Base-by-base conservation (phyloP, 2,888 invertebrate genomes). In the Idaea straminata region DNA sequence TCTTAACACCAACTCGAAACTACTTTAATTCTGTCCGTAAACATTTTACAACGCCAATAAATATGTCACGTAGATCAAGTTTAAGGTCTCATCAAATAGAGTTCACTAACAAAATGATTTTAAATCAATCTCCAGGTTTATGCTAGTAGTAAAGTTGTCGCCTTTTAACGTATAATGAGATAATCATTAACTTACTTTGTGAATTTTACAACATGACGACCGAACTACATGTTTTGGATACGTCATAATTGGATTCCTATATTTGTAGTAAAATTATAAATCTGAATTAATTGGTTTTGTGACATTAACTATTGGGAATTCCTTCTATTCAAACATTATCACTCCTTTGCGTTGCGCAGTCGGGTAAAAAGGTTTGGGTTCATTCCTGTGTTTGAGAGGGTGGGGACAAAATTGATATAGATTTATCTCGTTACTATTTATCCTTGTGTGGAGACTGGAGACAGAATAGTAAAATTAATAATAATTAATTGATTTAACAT, bases 61-160 rank as follows among this genome's bases (percentile, higher is more conserved):
- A 88, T 76, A 80, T 70, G 81, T 82, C 83, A 72, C 80, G 81
- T 82, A 72, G 68, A 74, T 78, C 76, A 75, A 77, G 79, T 77
- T 77, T 75, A 76, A 78, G 78, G 77, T 75, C 74, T 80, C 77
- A 78, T 81, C 81, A 76, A 82, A 79, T 77, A 75, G 73, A 74
- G 72, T 74, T 74, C 74, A 80, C 80, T 74, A 81, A 85, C 85
- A 87, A 86, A 86, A 82, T 81, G 83, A 82, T 80, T 73, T 77
- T 83, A 84, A 87, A 87, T 85, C 83, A 86, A 82, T 77, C 77
- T 72, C 71, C 76, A 74, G 79, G 83, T 87, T 89, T 87, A 88
- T 86, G 78, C 80, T 72, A 74, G 80, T 75, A 74, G 80, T 91
- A 90, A 89, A 91, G 74, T 87, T 79, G 83, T 83, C 85, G 77